Percentiles rank a stretch among this genome's conserved stretches.
phyloP scores from a whole-genome alignment of 2,113 vertebrate species.

The Stigmatopora nigra region DNA sequence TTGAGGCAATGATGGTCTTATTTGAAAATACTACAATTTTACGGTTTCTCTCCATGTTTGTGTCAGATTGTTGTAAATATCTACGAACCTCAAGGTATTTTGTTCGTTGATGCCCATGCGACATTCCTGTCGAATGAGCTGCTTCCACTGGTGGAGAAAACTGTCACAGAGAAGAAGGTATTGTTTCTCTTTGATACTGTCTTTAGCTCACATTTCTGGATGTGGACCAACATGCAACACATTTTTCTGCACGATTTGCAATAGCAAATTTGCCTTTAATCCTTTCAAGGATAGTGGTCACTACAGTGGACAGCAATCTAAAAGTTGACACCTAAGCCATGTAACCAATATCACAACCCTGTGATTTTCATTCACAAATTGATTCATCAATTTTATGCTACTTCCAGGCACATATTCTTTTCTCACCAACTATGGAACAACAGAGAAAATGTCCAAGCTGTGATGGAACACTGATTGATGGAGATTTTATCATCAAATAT shows the following conservation, averaged over 20 bases:
- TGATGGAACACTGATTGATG: constrained; percentile 75
- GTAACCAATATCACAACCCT: background rate
- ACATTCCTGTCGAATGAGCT: constrained; percentile 82
- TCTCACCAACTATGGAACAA: constrained; percentile 73
- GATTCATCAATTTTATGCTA: background rate
- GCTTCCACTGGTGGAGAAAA: constrained; percentile 78
- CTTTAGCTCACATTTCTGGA: background rate
- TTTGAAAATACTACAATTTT: background rate
- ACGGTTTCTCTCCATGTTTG: background rate
- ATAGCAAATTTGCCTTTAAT: no score
- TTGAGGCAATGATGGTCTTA: background rate
- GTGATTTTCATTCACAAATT: background rate
- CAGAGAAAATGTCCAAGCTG: constrained; percentile 79
- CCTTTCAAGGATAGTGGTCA: no score
- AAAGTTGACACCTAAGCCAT: no score
- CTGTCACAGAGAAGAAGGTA: constrained; percentile 81
- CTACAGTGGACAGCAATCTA: no score
- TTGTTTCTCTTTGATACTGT: background rate
- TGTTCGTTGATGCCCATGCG: constrained; percentile 72
- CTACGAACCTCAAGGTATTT: constrained; percentile 85
- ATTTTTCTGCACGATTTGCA: no score
- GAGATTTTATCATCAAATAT: constrained; percentile 83
- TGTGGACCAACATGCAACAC: no score
- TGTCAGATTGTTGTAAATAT: constrained; percentile 80
- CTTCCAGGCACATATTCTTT: constrained; percentile 63